These are phyloP conservation scores for Oscheius myriophilus DNA, from an alignment of 2,888 invertebrate genomes.

Conservation along the genomic window DNA sequence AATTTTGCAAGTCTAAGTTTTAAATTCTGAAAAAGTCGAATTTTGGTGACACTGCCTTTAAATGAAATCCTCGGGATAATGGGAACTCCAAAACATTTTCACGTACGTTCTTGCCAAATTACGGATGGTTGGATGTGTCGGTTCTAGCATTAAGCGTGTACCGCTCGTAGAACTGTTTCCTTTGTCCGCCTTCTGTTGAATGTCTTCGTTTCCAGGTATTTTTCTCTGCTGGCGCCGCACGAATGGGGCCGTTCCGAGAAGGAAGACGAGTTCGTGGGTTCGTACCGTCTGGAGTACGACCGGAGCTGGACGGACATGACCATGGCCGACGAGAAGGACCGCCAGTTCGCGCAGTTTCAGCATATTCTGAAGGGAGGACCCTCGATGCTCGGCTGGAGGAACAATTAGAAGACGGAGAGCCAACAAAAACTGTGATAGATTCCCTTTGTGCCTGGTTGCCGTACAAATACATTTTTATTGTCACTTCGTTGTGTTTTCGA, in stretches of 20 bases:
- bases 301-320: constrained; percentile 78
- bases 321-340: constrained; percentile 30
- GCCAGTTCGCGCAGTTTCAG: constrained; percentile 15
- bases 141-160: too few relatives aligned
- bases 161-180: background rate
- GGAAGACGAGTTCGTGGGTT: constrained; percentile 78
- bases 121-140: too few relatives aligned
- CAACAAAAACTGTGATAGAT: background rate
- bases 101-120: too few relatives aligned
- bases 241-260: constrained; percentile 79
- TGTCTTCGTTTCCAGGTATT: constrained; percentile 73
- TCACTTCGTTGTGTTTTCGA: background rate
- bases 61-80: too few relatives aligned
- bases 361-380: constrained; percentile 14
- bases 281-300: constrained; percentile 80
- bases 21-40: too few relatives aligned
- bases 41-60: too few relatives aligned
- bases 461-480: too few relatives aligned
- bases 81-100: too few relatives aligned
- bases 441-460: too few relatives aligned
- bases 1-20: too few relatives aligned
- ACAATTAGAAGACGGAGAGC: background rate
- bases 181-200: background rate
- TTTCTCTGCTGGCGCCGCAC: constrained; percentile 82
- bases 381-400: constrained; percentile 16